phyloP scores from a whole-genome alignment of 2,113 vertebrate species.

The Nestor notabilis region DNA sequence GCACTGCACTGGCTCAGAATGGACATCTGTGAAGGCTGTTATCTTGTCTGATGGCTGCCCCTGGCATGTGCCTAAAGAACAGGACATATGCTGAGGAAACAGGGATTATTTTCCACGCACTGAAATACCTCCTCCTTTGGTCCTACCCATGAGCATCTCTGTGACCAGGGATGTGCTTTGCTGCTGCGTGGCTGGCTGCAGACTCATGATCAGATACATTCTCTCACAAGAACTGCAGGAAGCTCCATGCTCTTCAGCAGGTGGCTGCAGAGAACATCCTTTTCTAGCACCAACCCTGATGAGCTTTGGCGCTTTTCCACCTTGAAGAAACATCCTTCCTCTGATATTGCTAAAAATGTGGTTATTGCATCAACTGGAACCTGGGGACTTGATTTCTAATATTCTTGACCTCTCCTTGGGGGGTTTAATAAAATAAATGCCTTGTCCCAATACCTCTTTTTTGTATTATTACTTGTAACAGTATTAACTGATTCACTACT shows the following conservation, averaged over 20 bases:
- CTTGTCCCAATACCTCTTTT: background rate
- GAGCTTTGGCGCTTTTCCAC: background rate
- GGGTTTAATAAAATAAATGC: background rate
- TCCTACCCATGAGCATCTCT: background rate
- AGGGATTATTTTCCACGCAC: background rate
- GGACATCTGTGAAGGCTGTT: background rate
- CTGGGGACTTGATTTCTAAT: slow-evolving; percentile 27
- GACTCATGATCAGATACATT: background rate
- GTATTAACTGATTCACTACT: background rate
- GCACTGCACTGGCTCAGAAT: background rate
- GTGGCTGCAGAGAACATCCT: background rate
- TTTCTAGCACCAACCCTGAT: background rate
- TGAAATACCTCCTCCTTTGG: background rate
- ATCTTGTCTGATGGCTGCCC: background rate
- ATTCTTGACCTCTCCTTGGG: slow-evolving; percentile 19
- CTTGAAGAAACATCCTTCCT: background rate
- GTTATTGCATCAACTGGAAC: background rate
- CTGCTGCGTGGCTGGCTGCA: background rate
- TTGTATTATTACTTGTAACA: background rate
- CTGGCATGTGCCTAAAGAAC: background rate
- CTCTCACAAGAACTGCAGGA: background rate
- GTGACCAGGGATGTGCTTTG: background rate
- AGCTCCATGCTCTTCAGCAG: background rate
- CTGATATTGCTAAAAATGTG: background rate
- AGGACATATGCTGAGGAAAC: background rate